Base-by-base conservation (phyloP, 2,797 vertebrate species). In the Holocentrus rufus region DNA sequence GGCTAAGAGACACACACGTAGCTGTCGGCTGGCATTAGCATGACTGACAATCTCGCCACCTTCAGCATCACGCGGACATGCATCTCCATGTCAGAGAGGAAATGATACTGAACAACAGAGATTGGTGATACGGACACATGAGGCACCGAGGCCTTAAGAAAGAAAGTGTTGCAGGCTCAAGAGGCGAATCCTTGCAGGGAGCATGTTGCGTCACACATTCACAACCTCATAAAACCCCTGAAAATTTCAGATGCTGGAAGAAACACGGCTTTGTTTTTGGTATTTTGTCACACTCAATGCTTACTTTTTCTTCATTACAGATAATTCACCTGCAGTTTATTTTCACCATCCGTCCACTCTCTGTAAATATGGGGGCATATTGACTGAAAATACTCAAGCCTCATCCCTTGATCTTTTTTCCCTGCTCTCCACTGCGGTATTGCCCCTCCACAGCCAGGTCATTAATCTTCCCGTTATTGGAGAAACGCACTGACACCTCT, bases 391-490 rank as follows among this genome's bases (percentile, higher is more conserved):
- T 83, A 86, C 81, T 89, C 88, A 81, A 64, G 82, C 84, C 73
- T 87, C 90, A 87, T 91, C 80, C 79, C 72, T 82, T 83, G 87
- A 88, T 90, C 84, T 87, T 77, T 69, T 72, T 5, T 27, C 25
- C 47, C 80, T 4, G 23, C 79, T 78, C 77, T 86, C 70, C 75
- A 69, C 58, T 76, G 81, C 88, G 70, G 84, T 81, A 81, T 76
- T 70, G 56, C 81, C 77, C 70, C 79, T 60, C 75, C 76, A 65
- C 84, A 83, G 88, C 84, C 84, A 80, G 57, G 62, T 85, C 88
- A 91, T 93, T 90, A 89, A 91, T 93, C 91, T 93, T 87, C 75
- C 77, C 15, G 87, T 91, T 92, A 91, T 91, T 91, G 89, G 87
- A 90, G 87, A 89, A 90, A 88, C 72, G 77, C 87, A 87, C 84